These are phyloP conservation scores for Phymorhynchus buccinoides DNA, from an alignment of 1,140 invertebrate species.

Conservation along the genomic window DNA sequence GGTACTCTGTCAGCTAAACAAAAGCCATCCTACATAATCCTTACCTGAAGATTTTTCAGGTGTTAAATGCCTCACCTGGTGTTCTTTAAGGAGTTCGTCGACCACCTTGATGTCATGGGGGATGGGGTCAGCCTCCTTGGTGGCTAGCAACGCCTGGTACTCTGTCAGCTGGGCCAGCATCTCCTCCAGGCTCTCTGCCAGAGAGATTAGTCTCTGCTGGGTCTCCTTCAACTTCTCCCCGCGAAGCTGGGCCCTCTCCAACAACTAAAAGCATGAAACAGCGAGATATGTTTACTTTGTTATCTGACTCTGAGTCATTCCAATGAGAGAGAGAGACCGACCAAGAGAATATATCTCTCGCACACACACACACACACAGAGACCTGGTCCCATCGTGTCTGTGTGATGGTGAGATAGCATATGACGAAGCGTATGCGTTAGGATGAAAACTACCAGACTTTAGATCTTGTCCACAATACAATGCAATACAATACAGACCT, in stretches of 20 bases:
- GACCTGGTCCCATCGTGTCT: slow-evolving; percentile 78
- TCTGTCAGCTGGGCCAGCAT: slow-evolving; percentile 91
- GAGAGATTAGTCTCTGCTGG: slow-evolving; percentile 75
- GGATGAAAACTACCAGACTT: slow-evolving; percentile 97
- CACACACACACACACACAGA: too few relatives aligned
- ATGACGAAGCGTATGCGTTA: slow-evolving; percentile 95
- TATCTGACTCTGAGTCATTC: too few relatives aligned
- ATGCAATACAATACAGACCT: slow-evolving; percentile 75
- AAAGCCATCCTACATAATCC: too few relatives aligned
- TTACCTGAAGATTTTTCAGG: too few relatives aligned
- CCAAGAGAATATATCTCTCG: too few relatives aligned
- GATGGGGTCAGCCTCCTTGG: slow-evolving; percentile 89
- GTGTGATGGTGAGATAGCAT: slow-evolving; percentile 98
- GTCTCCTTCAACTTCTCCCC: slow-evolving; percentile 88
- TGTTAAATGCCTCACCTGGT: slow-evolving; percentile 65
- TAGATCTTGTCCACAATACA: too few relatives aligned
- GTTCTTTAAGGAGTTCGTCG: slow-evolving; percentile 70
- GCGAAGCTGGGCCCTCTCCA: slow-evolving; percentile 78
- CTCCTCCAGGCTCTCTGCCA: slow-evolving; percentile 86
- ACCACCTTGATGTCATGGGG: slow-evolving; percentile 77
- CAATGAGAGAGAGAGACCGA: too few relatives aligned
- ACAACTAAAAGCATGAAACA: slow-evolving; percentile 83
- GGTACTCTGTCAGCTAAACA: slow-evolving; percentile 90
- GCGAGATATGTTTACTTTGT: too few relatives aligned
- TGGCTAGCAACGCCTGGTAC: slow-evolving; percentile 88